Evolutionary conservation across 2,797 vertebrate species (phyloP), one percentile per base, ranked within the genome.

Genomic region (Enteromius trimaculatus): DNA sequence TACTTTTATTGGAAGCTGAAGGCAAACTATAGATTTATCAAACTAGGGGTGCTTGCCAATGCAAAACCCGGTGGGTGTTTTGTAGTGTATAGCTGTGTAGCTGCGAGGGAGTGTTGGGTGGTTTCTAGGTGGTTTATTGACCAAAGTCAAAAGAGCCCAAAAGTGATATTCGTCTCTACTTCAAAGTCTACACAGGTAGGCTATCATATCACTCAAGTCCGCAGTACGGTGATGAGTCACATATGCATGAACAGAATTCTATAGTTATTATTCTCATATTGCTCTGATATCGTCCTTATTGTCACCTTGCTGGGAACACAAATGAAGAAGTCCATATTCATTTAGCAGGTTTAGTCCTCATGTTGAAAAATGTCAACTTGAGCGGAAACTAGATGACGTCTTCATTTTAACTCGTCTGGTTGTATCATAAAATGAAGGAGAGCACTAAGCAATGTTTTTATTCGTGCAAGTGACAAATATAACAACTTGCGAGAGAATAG

Each of bases 21-120:
- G 55, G 19, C 26, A 80, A 39, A 76, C 53, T 58, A 39, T 55
- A 39, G 21, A 55, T 76, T 71, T 29, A 69, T 70, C 47, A 79
- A 68, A 39, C 31, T 17, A 37, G n/a, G 39, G 34, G 74, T 60
- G 51, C 44, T 55, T 21, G 70, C 47, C 70, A 74, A 47, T 4
- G 34, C 29, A 74, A 34, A 53, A n/a, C 47, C 39, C 14, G 44
- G 39, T 16, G 68, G 68, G 39, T 17, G 44, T 72, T 72, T 51
- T 51, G 17, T 51, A 51, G 9, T 3, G 0, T 72, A 72, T 51
- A 49, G 23, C 69, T 49, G 26, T 70, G 69, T 16, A 21, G 17
- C 34, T 19, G 10, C 47, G 34, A 34, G 47, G 29, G 70, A 0
- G 19, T 74, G 49, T 34, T 14, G 6, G 49, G 49, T 53, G 19